Conservation (phyloP, 2,888 invertebrate genomes). For the Muschampia staudingeri region DNA sequence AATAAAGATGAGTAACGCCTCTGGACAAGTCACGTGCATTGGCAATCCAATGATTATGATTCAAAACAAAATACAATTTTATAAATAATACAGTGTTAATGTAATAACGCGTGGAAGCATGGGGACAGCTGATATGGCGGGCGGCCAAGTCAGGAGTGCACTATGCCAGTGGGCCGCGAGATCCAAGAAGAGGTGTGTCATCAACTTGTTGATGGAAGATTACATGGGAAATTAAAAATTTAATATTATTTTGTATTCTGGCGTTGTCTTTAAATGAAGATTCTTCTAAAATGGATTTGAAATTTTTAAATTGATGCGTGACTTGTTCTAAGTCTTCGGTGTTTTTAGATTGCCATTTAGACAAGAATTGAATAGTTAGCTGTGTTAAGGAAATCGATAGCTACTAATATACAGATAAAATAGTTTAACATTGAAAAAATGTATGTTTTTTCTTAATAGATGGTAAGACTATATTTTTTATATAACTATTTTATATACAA, state of each 20-base stretch:
- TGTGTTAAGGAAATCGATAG: too few species aligned
- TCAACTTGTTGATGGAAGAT: constrained; percentile 41
- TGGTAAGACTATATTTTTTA: too few species aligned
- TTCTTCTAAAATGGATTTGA: not conserved
- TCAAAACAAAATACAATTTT: constrained; percentile 88
- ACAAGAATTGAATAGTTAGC: too few species aligned
- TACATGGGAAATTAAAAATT: not conserved
- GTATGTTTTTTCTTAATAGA: too few species aligned
- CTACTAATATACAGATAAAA: too few species aligned
- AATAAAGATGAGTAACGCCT: not conserved
- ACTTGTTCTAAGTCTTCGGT: too few species aligned
- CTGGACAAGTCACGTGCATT: constrained; percentile 76
- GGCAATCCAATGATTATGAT: constrained; percentile 76
- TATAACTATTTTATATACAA: too few species aligned
- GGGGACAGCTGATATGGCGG: constrained; percentile 87
- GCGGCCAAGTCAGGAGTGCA: constrained; percentile 77
- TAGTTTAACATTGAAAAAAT: too few species aligned
- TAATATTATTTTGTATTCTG: not conserved
- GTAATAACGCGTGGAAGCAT: constrained; percentile 78
- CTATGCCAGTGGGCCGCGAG: constrained; percentile 73
- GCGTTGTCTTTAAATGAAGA: not conserved
- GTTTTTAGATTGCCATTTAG: too few species aligned
- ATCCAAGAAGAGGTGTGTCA: constrained; percentile 67
- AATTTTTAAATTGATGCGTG: too few species aligned
- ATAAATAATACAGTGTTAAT: constrained; percentile 80